Evolutionary conservation across 2,888 invertebrate species (phyloP), one percentile per base, ranked within the genome.

Genomic region (Phasia obesa): DNA sequence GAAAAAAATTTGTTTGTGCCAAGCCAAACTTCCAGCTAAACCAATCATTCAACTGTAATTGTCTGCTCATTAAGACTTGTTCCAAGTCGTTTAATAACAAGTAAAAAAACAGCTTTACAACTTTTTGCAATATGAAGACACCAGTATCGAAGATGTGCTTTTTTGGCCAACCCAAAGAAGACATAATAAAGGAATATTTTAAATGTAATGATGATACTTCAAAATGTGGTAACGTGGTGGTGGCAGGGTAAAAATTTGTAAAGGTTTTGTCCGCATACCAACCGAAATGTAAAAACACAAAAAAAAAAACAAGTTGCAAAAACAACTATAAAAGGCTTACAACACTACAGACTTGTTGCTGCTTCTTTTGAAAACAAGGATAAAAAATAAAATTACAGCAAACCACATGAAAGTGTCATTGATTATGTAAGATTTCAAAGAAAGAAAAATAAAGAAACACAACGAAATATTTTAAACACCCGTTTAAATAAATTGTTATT

Each of bases 181-280:
- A 44, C 35, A 53, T 44, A 60, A 35, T 69, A 53, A 69, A 77
- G 55, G 69, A 77, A 62, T 53, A 77, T 47, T 44, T 17, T 55
- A 25, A 55, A 44, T 53, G 38, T 60, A 31, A 67, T 75, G 55
- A 78, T 51, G 55, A 47, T 62, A n/a, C 62, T 62, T 55, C 53
- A 62, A 70, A 47, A 77, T 70, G 78, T 65, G 70, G 76, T 44
- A 62, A 67, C n/a, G n/a, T n/a, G 59, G 19, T 51, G 57, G 47
- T 59, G 47, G 55, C 59, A 65, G 21, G 60, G 69, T 65, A 49
- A 74, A 77, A 59, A 51, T 64, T 78, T 42, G 17, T 23, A 57
- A 73, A 69, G 77, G 62, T 77, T 73, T 76, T 69, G 73, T 77
- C 82, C 64, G 77, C 78, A 82, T 82, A 70, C 77, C 82, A 78